Base-by-base conservation (phyloP, 2,888 invertebrate genomes). In the Drymonia ruficornis region DNA sequence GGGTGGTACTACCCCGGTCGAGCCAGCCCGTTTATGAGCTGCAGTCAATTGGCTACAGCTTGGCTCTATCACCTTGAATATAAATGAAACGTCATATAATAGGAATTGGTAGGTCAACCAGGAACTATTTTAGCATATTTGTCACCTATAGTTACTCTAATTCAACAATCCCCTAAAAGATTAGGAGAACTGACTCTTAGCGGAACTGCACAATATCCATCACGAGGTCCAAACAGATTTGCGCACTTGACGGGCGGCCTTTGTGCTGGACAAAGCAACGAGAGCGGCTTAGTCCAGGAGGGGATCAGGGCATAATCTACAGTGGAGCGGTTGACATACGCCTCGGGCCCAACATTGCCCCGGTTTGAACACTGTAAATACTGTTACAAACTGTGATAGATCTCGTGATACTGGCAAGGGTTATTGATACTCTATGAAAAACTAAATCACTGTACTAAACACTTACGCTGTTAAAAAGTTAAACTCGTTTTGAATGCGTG, bases 221-320 rank as follows among this genome's bases (percentile, higher is more conserved):
- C 69, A 66, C 60, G 64, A 55, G 56, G 56, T 45, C 64, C 63
- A 83, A 84, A 86, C 84, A 87, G 87, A 89, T 87, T 89, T 83
- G 70, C 81, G 73, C 84, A 86, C 83, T 90, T 89, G 90, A 88
- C 82, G 79, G 86, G 84, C 83, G 83, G 86, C 83, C 76, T 45
- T 43, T 28, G 45, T 28, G 45, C 28, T 28, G 83, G 78, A 85
- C 87, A 86, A 88, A 87, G 86, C 89, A 84, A 88, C 86, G 87
- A 87, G 90, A 89, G 87, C 86, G 82, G 90, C 89, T 91, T 86
- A 90, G 81, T 71, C 77, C 74, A 82, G 86, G 85, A 87, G 83
- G 84, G 87, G 89, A 89, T 91, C 89, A 90, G 75, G 73, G 79
- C 71, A 84, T 91, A 90, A 91, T 91, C 90, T 89, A 86, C 80